phyloP scores from a whole-genome alignment of 2,113 vertebrate genomes.

The Leucopsar rothschildi region DNA sequence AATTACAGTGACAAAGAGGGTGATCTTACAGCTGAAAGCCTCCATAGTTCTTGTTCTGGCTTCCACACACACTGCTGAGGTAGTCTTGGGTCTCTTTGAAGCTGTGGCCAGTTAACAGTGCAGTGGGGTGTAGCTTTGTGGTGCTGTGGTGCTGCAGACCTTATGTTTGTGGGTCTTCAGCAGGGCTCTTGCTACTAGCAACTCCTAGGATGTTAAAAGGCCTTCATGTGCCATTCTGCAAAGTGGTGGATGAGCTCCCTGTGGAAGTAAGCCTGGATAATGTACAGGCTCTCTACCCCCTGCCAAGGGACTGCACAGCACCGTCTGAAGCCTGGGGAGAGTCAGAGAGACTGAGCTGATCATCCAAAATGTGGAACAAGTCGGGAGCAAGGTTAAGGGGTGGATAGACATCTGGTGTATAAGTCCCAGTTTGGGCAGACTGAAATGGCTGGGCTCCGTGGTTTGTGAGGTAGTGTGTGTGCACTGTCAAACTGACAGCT shows the following conservation, averaged over 20 bases:
- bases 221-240: not conserved
- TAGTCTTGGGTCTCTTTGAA: not conserved
- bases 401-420: not conserved
- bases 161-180: not conserved
- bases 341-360: not conserved
- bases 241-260: not conserved
- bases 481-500: not conserved
- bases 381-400: not conserved
- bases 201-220: not conserved
- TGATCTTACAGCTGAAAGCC: not conserved
- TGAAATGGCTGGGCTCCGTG: not conserved
- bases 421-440: not conserved
- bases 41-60: not conserved
- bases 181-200: not conserved
- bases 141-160: not conserved
- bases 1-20: not conserved
- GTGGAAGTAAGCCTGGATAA: not conserved
- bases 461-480: not conserved
- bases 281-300: not conserved
- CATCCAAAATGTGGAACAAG: not conserved
- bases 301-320: not conserved
- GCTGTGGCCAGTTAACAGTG: not conserved
- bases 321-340: rapidly evolving
- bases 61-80: not conserved
- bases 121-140: not conserved